These are phyloP conservation scores for Neosilurus hyrtlii DNA, from an alignment of 2,797 vertebrate species.

Conservation along the genomic window DNA sequence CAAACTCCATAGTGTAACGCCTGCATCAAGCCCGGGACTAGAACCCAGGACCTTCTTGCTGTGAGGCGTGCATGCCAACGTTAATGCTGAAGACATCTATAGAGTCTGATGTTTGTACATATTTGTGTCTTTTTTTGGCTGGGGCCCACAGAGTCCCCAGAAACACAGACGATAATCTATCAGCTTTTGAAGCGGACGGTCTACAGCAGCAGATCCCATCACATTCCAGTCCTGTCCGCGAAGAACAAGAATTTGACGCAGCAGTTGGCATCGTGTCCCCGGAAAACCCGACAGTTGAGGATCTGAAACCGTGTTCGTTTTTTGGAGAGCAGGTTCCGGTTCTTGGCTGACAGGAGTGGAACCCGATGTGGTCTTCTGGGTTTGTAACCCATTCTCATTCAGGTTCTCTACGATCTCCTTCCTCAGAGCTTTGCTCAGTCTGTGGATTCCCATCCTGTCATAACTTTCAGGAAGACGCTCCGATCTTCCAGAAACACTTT, in stretches of 20 bases:
- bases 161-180: background rate
- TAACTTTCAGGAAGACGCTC: constrained; percentile 1
- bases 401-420: background rate
- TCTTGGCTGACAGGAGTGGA: background rate
- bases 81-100: too few species aligned
- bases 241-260: background rate
- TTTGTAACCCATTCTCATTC: background rate
- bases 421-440: background rate
- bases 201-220: background rate
- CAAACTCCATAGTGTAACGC: too few species aligned
- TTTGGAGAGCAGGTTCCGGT: background rate
- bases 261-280: background rate
- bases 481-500: background rate
- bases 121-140: background rate
- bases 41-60: too few species aligned
- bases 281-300: background rate
- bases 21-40: too few species aligned
- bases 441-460: background rate
- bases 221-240: background rate
- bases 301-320: background rate
- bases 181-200: background rate
- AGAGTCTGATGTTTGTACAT: background rate
- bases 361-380: background rate
- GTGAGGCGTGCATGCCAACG: too few species aligned
- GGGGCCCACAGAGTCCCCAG: too few species aligned